Evolutionary conservation across 2,113 vertebrate species (phyloP), one percentile per base, ranked within the genome.

Genomic region (Pipra filicauda): DNA sequence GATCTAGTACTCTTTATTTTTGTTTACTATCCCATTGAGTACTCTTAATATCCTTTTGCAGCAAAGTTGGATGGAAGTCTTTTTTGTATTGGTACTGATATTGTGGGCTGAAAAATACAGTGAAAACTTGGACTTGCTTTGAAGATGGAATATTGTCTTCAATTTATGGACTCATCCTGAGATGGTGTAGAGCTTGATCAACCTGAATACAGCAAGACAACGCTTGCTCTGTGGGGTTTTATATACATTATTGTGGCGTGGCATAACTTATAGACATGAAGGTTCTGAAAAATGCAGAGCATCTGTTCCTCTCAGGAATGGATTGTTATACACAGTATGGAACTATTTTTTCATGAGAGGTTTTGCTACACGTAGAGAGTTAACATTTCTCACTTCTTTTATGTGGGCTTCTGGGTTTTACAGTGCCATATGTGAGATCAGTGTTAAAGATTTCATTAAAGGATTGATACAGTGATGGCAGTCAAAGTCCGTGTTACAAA

Each of bases 361-460:
- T 5, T 85, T 86, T 43, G 23, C 58, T 94, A 70, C 54, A 39
- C 6, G 20, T 61, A 72, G 44, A 67, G 35, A 83, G 17, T 61
- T 92, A 95, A 65, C 10, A 22, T 85, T 93, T 93, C 76, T 89
- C 58, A 84, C 52, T 87, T 96, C 22, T 62, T 85, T 70, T 65
- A 27, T 73, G 41, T 73, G 64, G 76, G 33, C 24, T 93, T 89
- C 44, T 76, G 39, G 23, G 39, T 74, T 94, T 85, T 64, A 39
- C 20, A 75, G 28, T 87, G 46, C 51, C 70, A n/a, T 70, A 58
- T 85, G 39, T 80, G 59, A 94, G 54, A 93, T 59, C 14, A 49
- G 37, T 49, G 22, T 67, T 67, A n/a, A 54, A 71, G 39, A 62
- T 37, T 81, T 35, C 37, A 51, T 86, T 80, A 71, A 83, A 65